Evolutionary conservation across 2,113 vertebrate genomes (phyloP).

Genomic region (Cyprinodon variegatus): DNA sequence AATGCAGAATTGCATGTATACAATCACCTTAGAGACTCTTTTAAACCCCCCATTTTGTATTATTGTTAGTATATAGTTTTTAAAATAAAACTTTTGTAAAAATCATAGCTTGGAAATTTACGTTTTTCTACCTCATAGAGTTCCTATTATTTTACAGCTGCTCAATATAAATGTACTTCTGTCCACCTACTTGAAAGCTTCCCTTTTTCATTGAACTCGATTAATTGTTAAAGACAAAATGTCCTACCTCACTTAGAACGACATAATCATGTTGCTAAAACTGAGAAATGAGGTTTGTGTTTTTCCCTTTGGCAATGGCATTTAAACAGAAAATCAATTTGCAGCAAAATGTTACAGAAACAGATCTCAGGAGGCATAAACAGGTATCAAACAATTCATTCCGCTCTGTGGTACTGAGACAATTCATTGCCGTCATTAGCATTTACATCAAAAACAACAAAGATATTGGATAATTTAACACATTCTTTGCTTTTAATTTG

Average conservation of each 20-base stretch:
- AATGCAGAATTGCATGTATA: too few species aligned
- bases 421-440: not conserved
- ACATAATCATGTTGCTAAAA: not conserved
- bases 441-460: not conserved
- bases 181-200: not conserved
- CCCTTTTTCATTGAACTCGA: not conserved
- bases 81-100: not conserved
- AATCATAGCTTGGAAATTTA: not conserved
- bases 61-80: too few species aligned
- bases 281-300: not conserved
- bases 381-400: not conserved
- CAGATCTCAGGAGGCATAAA: not conserved
- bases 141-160: not conserved
- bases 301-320: not conserved
- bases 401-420: not conserved
- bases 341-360: constrained; percentile 1
- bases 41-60: too few species aligned
- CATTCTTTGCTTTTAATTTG: constrained; percentile 2
- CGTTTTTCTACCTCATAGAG: too few species aligned
- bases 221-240: not conserved
- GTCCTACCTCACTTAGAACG: not conserved
- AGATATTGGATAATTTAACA: not conserved
- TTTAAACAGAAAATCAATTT: constrained; percentile 3
- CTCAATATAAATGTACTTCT: not conserved
- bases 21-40: too few species aligned